A percentile compares a stretch with the other conserved stretches of the same genome.
phyloP scores from a whole-genome alignment of 2,113 vertebrate genomes.

The Colistium nudipinnis region DNA sequence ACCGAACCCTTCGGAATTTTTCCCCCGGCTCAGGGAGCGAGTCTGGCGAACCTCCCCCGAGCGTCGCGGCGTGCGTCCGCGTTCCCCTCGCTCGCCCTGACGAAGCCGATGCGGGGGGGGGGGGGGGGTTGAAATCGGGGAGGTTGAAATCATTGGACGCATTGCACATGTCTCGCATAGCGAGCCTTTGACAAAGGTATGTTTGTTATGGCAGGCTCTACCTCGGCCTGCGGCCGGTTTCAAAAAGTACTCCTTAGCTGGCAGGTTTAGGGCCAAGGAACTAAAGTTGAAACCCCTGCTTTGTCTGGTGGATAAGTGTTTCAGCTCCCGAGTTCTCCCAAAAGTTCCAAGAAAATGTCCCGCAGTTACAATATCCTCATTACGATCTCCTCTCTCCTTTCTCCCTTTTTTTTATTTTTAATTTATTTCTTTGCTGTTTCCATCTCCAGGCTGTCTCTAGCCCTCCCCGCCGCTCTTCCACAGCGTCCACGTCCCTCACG shows the following conservation, averaged over 20 bases:
- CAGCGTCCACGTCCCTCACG: not conserved
- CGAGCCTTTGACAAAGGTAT: slow-evolving; percentile 4
- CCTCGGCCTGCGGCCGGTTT: not conserved
- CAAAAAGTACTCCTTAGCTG: not conserved
- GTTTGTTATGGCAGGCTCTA: slow-evolving; percentile 13
- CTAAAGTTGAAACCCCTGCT: slow-evolving; percentile 1
- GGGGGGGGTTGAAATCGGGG: too few relatives aligned
- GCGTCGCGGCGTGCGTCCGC: not conserved
- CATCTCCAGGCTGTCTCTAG: not conserved
- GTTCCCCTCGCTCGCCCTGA: too few relatives aligned
- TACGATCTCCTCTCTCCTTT: not conserved
- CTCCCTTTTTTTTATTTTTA: not conserved
- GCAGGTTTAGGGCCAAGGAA: slow-evolving; percentile 5
- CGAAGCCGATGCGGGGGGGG: too few relatives aligned
- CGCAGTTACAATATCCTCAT: not conserved
- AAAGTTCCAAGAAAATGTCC: not conserved
- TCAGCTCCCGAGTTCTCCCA: not conserved
- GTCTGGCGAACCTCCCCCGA: not conserved
- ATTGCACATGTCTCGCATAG: not conserved
- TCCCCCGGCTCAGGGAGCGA: not conserved
- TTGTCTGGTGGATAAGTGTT: not conserved
- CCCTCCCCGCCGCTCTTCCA: not conserved
- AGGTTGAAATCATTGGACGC: not conserved
- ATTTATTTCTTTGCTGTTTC: not conserved
- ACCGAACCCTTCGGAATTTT: not conserved